These are phyloP conservation scores for Neodiprion pinetum DNA, from an alignment of 1,140 invertebrate species.

Conservation along the genomic window DNA sequence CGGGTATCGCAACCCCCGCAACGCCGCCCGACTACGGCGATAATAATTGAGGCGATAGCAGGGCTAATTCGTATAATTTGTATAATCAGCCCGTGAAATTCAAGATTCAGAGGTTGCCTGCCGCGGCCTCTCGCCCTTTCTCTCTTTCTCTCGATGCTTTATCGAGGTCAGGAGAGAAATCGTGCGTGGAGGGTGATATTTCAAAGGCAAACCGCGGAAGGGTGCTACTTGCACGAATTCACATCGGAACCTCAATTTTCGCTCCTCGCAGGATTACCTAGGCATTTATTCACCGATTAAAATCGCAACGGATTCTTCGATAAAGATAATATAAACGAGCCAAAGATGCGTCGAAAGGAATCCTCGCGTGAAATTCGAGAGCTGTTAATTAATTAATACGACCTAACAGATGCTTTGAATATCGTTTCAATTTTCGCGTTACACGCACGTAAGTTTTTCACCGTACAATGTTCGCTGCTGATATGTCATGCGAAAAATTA, in stretches of 20 bases:
- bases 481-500: too few species aligned
- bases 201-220: not conserved
- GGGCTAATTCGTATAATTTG: not conserved
- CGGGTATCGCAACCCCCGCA: constrained; percentile 8
- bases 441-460: too few species aligned
- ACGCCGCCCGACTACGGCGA: too few species aligned
- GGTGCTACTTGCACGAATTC: not conserved
- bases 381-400: too few species aligned
- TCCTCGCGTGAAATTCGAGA: not conserved
- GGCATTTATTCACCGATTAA: too few species aligned
- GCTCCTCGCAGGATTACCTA: not conserved
- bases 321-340: not conserved
- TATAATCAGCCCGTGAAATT: not conserved
- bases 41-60: not conserved
- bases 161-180: not conserved
- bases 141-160: not conserved
- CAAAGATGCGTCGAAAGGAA: not conserved
- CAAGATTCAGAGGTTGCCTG: not conserved
- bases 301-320: not conserved
- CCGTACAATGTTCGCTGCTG: too few species aligned
- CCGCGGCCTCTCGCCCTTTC: not conserved
- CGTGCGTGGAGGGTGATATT: not conserved
- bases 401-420: too few species aligned
- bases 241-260: not conserved
- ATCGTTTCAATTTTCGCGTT: too few species aligned